Evolutionary conservation across 2,113 vertebrate genomes (phyloP), one percentile per base, ranked within the genome.

Genomic region (Poeciliopsis retropinna): DNA sequence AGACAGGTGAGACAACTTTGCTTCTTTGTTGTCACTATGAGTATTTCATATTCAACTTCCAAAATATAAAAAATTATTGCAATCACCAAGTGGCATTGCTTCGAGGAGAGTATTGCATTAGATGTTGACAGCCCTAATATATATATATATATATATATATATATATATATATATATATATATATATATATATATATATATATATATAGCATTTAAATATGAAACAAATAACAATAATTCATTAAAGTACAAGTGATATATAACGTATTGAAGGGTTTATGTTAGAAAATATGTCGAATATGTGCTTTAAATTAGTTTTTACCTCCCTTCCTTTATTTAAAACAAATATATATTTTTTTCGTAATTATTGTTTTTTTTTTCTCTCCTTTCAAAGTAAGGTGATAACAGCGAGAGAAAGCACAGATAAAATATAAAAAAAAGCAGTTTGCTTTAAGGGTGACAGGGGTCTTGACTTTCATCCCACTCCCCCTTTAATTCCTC

Each of bases 1-100:
- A 80, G 97, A 99, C 95, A 98, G 97, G 98, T 99, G 95, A 91
- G 90, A 81, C 41, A 25, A 14, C 11, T 17, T 19, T 39, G 11
- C 15, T 9, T 39, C 11, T 82, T 15, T 19, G 2, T 61, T 39
- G n/a, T 72, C 72, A 10, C 22, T 57, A 25, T 57, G 25, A n/a
- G 22, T 57, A 57, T 57, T 25, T 57, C 25, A 22, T 25, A 2
- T n/a, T n/a, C 8, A n/a, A 57, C 51, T n/a, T 57, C 25, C 3
- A 57, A 57, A 25, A n/a, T 57, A n/a, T 57, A 10, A 9, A 10
- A 9, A n/a, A n/a, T 57, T 57, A 57, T 57, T 57, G 22, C 22
- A 34, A 57, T 57, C 2, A 57, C 22, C 6, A 25, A 9, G 25
- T 28, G 15, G 12, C n/a, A 66, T 27, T 66, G 12, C 27, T 39